Evolutionary conservation across 1,140 invertebrate species (phyloP), one percentile per base, ranked within the genome.

Genomic region (Sogatella furcifera): DNA sequence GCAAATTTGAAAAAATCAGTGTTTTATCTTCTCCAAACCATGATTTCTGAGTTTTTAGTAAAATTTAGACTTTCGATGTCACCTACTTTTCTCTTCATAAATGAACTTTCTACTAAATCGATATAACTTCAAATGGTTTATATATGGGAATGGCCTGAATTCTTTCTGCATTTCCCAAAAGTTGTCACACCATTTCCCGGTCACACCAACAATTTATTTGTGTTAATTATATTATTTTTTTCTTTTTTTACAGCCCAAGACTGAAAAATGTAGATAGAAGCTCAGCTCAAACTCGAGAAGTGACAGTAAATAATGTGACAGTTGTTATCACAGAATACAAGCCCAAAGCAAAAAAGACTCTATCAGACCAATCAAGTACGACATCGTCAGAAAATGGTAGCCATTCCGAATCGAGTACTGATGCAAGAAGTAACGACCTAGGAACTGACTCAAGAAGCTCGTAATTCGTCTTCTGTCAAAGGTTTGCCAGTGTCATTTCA

Each of bases 281-380:
- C 72, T 86, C 88, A 31, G 92, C 89, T 19, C 86, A 92, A 69
- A 90, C 91, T 34, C 85, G 93, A 72, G 91, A 93, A 74, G 92
- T 97, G 58, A 97, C 95, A 38, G 93, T 97, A 0, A 95, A 95
- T 70, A 93, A 93, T 71, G 90, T 97, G 28, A 97, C 95, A 19
- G 94, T 97, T 42, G 85, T 95, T 55, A 95, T 97, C 67, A 97
- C 94, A 46, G 95, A 97, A 75, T 97, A 95, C 75, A 91, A 95
- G 73, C 89, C 90, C 55, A 95, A 95, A 78, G 77, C 79, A 64
- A 71, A 70, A 49, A 71, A 70, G 52, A 57, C 55, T 19, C 43
- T 55, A 5, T 65, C 62, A 28, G 66, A 66, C 52, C 52, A 53
- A 21, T 62, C 59, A 17, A 74, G 71, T 60, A 76, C 74, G 14